These are phyloP conservation scores for Polypterus senegalus DNA, from an alignment of 2,113 vertebrate genomes.

Conservation along the genomic window DNA sequence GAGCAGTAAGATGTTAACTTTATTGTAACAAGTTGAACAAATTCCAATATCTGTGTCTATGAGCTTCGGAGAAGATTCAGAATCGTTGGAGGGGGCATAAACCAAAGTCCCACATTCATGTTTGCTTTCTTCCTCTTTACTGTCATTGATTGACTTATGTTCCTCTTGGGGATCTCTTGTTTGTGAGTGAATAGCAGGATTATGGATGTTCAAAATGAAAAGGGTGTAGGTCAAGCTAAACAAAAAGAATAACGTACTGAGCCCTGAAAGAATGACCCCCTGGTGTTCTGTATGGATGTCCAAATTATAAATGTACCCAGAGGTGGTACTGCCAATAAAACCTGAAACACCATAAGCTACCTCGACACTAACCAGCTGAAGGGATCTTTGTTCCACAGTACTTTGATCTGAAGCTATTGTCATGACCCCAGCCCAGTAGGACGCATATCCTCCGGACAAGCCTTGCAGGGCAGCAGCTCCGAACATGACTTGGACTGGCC, in stretches of 20 bases:
- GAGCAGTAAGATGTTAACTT: conserved; percentile 21
- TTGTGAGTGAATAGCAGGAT: neutral
- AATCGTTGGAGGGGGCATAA: too few relatives aligned
- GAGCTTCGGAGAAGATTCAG: too few relatives aligned
- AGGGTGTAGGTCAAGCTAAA: conserved; percentile 48
- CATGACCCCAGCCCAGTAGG: conserved; percentile 47
- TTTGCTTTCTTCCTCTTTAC: neutral
- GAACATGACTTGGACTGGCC: conserved; percentile 49
- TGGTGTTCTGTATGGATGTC: conserved; percentile 23
- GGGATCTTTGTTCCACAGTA: conserved; percentile 36
- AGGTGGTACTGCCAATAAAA: conserved; percentile 53
- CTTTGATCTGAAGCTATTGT: conserved; percentile 46
- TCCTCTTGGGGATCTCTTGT: neutral
- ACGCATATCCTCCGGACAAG: conserved; percentile 44
- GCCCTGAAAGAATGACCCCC: conserved; percentile 43
- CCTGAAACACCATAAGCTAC: conserved; percentile 48
- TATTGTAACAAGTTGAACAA: neutral
- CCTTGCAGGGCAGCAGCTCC: conserved; percentile 45
- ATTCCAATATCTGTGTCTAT: neutral
- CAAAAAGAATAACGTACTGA: conserved; percentile 40
- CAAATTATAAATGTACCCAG: conserved; percentile 50
- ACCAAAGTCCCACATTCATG: too few relatives aligned
- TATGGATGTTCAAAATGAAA: conserved; percentile 44
- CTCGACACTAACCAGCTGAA: conserved; percentile 48
- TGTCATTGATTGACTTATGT: neutral